Conservation (phyloP, 2,113 vertebrate species). For the Galeopterus variegatus region DNA sequence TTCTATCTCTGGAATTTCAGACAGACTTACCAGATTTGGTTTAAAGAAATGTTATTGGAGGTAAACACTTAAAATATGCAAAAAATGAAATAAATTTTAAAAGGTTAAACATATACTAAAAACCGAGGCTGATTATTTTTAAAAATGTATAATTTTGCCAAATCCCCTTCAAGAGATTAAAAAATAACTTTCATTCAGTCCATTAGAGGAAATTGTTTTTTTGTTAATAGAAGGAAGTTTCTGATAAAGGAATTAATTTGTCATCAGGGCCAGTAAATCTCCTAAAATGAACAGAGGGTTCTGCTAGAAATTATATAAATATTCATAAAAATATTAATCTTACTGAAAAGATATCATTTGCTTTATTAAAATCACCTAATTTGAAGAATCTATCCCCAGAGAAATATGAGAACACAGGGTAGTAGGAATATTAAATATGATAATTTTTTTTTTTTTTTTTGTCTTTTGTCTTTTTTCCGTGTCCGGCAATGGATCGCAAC, state of each 20-base stretch:
- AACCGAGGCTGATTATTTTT: not conserved
- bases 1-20: not conserved
- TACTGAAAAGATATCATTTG: slow-evolving; percentile 62
- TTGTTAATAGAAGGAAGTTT: slow-evolving; percentile 18
- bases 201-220: slow-evolving; percentile 21
- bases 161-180: not conserved
- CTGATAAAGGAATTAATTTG: slow-evolving; percentile 67
- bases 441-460: no score
- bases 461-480: no score
- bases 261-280: slow-evolving; percentile 58
- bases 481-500: no score
- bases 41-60: not conserved
- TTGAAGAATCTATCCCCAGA: slow-evolving; percentile 58
- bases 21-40: not conserved
- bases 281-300: slow-evolving; percentile 61
- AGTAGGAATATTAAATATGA: slow-evolving; percentile 57
- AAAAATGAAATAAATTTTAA: not conserved
- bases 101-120: slow-evolving; percentile 35
- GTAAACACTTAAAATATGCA: not conserved
- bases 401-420: not conserved
- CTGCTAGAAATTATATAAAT: slow-evolving; percentile 70
- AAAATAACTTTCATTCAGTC: slow-evolving; percentile 35
- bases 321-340: slow-evolving; percentile 76
- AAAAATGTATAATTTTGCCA: slow-evolving; percentile 2
- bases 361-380: slow-evolving; percentile 74